Evolutionary conservation across 2,888 invertebrate species (phyloP), one percentile per base, ranked within the genome.

Genomic region (Cheiracanthium punctorium): DNA sequence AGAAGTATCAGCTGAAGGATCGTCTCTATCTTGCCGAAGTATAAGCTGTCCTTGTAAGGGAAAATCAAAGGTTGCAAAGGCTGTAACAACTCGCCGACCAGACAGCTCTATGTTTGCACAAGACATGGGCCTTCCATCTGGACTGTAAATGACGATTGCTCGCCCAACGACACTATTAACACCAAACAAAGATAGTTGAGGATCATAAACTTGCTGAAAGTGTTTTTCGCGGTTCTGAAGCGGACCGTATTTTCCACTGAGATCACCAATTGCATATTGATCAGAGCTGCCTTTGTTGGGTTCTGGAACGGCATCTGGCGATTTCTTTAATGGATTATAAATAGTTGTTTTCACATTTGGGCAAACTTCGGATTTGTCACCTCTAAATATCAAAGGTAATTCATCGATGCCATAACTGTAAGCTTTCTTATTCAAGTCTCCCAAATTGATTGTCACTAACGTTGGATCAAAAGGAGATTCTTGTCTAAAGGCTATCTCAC

Each of bases 181-280:
- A 0, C 98, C 98, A 90, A 95, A 95, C 41, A 98, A 92, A 0
- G 97, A 97, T 70, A 98, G 93, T 92, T 95, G 97, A 1, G 94
- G 93, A 91, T 98, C 98, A 95, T 84, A 87, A 17, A 89, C 84
- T 74, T 88, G 87, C 32, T 89, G 79, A 65, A 85, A 84, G 65
- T 85, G 84, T 58, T 87, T 82, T 41, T 88, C 84, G 12, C 79
- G 75, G 17, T 85, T 64, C 4, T 81, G 71, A n/a, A 91, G 87
- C 10, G 89, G 86, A 17, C 92, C 92, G 86, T 92, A 94, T 92
- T 98, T 98, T 28, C 97, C 97, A 79, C 96, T 95, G 17, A 98
- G 92, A 91, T 98, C 97, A 0, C 98, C 98, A 2, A 97, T 93
- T 0, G 96, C 95, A 90, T 97, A 98, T 91, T 96, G 96, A 91